A percentile compares a stretch with the other conserved stretches of the same genome.
phyloP scores from a whole-genome alignment of 2,113 vertebrate species.

The Heterotis niloticus region DNA sequence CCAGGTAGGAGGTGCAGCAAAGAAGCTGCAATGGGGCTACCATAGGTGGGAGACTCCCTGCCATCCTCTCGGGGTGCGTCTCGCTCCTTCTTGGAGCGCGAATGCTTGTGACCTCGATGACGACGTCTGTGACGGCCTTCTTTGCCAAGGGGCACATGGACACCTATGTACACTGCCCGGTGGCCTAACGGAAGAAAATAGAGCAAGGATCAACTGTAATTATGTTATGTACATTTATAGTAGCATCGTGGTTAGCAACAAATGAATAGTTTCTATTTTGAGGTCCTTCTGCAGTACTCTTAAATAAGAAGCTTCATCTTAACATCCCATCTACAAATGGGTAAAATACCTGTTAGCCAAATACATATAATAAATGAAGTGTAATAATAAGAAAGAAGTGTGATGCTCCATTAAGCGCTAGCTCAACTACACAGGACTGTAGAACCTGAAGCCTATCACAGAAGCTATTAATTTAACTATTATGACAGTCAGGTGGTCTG shows the following conservation, averaged over 20 bases:
- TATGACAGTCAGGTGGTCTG: not conserved
- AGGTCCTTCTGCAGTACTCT: not conserved
- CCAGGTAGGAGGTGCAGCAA: not conserved
- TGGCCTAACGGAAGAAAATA: constrained; percentile 66
- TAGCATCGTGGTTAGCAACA: too few species aligned
- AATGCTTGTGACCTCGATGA: constrained; percentile 83
- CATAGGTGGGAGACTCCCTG: constrained; percentile 79
- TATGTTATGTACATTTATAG: too few species aligned
- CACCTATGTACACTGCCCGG: constrained; percentile 88
- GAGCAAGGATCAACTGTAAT: not conserved
- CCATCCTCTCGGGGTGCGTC: constrained; percentile 82
- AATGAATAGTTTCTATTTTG: too few species aligned
- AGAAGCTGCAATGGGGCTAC: constrained; percentile 39
- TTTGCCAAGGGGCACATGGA: constrained; percentile 84
- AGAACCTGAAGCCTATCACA: not conserved
- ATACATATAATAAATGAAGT: too few species aligned
- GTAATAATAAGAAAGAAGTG: too few species aligned
- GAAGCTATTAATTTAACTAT: too few species aligned
- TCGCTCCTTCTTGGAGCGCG: constrained; percentile 77
- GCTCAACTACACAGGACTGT: too few species aligned
- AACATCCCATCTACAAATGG: too few species aligned
- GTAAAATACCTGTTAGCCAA: too few species aligned
- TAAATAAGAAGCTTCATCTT: not conserved
- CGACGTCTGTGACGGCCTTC: constrained; percentile 77
- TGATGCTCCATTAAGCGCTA: too few species aligned